Evolutionary conservation across 2,113 vertebrate genomes (phyloP).

Genomic region (Pomatostomus ruficeps): DNA sequence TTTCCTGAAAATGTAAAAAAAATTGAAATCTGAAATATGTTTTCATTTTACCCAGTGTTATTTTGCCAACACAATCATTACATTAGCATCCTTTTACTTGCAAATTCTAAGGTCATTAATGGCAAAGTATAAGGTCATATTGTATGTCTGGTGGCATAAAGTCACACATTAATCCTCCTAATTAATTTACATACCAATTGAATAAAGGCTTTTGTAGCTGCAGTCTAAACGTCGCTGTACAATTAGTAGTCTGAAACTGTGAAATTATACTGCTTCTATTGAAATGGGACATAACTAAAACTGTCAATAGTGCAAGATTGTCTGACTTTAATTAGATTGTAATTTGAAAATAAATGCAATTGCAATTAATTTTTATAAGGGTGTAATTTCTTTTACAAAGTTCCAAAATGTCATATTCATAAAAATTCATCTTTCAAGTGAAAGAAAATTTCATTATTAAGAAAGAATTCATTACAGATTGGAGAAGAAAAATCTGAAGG

Average conservation of each 20-base stretch:
- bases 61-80: neutral
- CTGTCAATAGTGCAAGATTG: constrained; percentile 15
- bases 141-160: neutral
- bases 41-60: neutral
- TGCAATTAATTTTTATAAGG: neutral
- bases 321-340: constrained; percentile 22
- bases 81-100: constrained; percentile 5
- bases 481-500: neutral
- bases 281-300: constrained; percentile 35
- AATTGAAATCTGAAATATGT: neutral
- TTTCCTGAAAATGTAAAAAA: neutral
- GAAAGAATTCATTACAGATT: neutral
- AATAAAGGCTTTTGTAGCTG: neutral
- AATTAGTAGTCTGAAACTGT: constrained; percentile 1
- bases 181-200: constrained; percentile 41
- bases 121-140: neutral
- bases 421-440: neutral
- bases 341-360: constrained; percentile 46
- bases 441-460: neutral
- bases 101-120: neutral
- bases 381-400: neutral
- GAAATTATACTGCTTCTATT: constrained; percentile 8
- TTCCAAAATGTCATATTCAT: neutral
- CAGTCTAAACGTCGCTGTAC: neutral
- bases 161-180: constrained; percentile 15